Base-by-base conservation (phyloP, 1,140 invertebrate genomes). In the Trypoxylus dichotomus region DNA sequence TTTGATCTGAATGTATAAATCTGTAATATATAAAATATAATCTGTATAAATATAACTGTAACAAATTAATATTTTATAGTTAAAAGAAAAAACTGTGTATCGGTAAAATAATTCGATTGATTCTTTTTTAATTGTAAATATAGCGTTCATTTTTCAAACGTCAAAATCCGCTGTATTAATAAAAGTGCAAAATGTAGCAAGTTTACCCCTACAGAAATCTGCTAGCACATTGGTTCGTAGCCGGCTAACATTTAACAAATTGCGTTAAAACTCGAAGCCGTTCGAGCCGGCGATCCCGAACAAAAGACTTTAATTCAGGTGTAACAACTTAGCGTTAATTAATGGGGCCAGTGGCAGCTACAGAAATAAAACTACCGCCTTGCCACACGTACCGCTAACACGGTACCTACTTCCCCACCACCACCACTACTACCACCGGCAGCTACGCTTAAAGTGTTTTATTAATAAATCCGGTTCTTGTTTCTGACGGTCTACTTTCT, bases 271-370 rank as follows among this genome's bases (percentile, higher is more conserved):
- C 60, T 68, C 60, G 24, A 27, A 27, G 27, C 60, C 60, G 60
- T 68, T 68, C 60, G 24, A 68, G 60, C 60, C 24, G 60, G 24
- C 60, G 60, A 68, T 68, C 60, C 21, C 60, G 60, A 68, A 68
- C 60, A 68, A 68, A 58, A 68, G 60, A 68, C 60, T 68, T 25
- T 68, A 68, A 68, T 68, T 68, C 60, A 68, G 60, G 60, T 68
- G 60, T 24, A 68, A 68, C 60, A 68, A 68, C 60, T 68, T 68
- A 29, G 24, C 60, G 60, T 68, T 68, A 68, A 68, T 68, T 68
- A 68, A 68, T 68, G 60, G 60, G 60, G 60, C 27, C 60, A 29
- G 60, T 68, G 60, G 60, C 60, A 27, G 24, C 27, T 68, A 24
- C 60, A 68, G 60, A 68, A 68, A 68, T 68, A 68, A 68, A 68